A percentile compares a stretch with the other conserved stretches of the same genome.
Conservation (phyloP, 2,113 vertebrate species). For the Entelurus aequoreus region DNA sequence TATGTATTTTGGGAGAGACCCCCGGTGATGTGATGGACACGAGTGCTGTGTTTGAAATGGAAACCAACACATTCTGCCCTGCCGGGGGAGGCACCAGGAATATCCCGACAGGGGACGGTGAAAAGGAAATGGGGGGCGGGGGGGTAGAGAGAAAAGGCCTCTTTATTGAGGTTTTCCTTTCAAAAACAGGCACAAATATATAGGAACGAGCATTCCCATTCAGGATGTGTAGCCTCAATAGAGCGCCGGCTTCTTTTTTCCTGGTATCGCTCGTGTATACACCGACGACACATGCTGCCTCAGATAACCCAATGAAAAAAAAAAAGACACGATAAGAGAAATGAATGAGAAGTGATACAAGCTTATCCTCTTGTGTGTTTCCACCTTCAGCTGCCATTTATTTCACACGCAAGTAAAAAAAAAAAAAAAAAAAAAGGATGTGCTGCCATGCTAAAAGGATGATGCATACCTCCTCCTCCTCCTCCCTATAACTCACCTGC, state of each 20-base stretch:
- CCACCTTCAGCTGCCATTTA: conserved; percentile 43
- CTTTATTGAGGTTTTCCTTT: conserved; percentile 72
- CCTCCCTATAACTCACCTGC: conserved; percentile 58
- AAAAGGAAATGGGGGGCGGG: conserved; percentile 48
- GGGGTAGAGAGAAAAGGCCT: conserved; percentile 46
- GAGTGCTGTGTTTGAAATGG: conserved; percentile 71
- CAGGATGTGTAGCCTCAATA: conserved; percentile 53
- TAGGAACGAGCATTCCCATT: conserved; percentile 57
- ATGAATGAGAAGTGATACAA: conserved; percentile 64
- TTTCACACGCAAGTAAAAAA: conserved; percentile 22
- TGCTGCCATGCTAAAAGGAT: conserved; percentile 29
- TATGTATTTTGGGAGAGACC: conserved; percentile 72
- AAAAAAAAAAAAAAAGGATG: conserved; percentile 20
- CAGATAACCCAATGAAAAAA: conserved; percentile 52
- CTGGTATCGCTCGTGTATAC: conserved; percentile 64
- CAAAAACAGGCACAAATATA: conserved; percentile 66
- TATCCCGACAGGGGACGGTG: conserved; percentile 52
- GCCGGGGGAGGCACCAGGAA: conserved; percentile 56
- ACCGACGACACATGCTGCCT: conserved; percentile 60
- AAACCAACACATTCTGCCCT: conserved; percentile 65
- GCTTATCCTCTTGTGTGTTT: conserved; percentile 49
- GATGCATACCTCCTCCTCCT: conserved; percentile 33
- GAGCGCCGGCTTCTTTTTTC: conserved; percentile 45
- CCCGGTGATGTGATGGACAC: conserved; percentile 67
- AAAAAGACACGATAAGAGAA: conserved; percentile 64